A percentile compares a stretch with the other conserved stretches of the same genome.
Conservation (phyloP, 1,140 invertebrate species). For the Drosophila grimshawi region DNA sequence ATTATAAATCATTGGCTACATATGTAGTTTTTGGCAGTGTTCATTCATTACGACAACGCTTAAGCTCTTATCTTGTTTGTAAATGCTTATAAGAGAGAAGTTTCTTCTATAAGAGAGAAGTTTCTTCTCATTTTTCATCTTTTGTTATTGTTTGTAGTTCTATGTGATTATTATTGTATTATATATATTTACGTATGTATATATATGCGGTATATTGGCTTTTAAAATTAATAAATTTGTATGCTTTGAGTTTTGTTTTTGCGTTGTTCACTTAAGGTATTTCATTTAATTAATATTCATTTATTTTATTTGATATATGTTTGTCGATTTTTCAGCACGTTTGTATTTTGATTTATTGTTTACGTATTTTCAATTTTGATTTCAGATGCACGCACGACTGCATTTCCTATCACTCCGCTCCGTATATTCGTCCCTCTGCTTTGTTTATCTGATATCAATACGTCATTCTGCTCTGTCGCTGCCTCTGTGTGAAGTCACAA, state of each 20-base stretch:
- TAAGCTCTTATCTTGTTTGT: neutral
- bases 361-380: constrained; percentile 11
- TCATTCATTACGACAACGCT: neutral
- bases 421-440: neutral
- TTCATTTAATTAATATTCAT: constrained; percentile 2
- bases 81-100: too few species aligned
- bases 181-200: neutral
- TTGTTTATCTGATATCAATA: constrained; percentile 23
- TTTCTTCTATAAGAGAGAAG: neutral
- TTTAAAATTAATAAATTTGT: too few species aligned
- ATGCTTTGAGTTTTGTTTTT: neutral
- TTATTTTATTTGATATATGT: constrained; percentile 16
- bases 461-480: constrained; percentile 39
- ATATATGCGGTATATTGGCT: neutral
- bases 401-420: neutral
- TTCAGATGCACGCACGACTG: constrained; percentile 5
- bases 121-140: neutral
- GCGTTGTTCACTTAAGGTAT: neutral
- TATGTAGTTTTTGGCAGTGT: neutral
- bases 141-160: neutral
- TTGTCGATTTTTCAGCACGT: constrained; percentile 7
- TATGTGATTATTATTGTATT: neutral
- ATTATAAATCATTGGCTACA: constrained; percentile 26
- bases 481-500: constrained; percentile 15
- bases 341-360: constrained; percentile 13